These are phyloP conservation scores for Rhynchophorus ferrugineus DNA, from an alignment of 1,140 invertebrate species.

Conservation along the genomic window DNA sequence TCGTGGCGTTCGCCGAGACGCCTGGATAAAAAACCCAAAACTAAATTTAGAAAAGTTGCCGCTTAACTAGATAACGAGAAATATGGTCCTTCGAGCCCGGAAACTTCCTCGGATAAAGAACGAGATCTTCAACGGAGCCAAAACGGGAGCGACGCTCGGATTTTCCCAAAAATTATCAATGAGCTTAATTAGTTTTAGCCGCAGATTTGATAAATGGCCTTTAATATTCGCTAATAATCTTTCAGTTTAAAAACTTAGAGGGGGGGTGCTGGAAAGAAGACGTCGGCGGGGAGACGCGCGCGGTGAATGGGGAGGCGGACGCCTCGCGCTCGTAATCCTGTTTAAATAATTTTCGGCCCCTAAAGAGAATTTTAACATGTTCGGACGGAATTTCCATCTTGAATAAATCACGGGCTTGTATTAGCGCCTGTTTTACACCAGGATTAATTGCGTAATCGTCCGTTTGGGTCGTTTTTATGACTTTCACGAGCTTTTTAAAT, in stretches of 20 bases:
- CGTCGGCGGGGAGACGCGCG: no score
- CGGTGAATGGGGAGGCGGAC: no score
- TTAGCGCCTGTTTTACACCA: background rate
- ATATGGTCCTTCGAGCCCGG: background rate
- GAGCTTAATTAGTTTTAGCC: background rate
- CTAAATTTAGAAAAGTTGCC: background rate
- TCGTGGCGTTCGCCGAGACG: no score
- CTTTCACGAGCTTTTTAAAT: no score
- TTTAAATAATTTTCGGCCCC: constrained; percentile 7
- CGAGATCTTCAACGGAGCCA: background rate
- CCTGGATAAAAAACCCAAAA: background rate
- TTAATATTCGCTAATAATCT: background rate
- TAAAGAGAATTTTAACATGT: constrained; percentile 10
- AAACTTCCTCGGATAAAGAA: background rate
- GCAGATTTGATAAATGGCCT: background rate
- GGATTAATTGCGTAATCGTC: background rate
- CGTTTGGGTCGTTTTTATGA: background rate
- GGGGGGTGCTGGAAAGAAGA: background rate
- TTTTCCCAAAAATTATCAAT: background rate
- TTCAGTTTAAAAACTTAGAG: background rate
- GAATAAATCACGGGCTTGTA: background rate
- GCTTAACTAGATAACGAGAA: background rate
- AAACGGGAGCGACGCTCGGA: background rate
- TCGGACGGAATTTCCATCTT: constrained; percentile 3
- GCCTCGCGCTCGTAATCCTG: no score